phyloP scores from a whole-genome alignment of 1,140 invertebrate species.

The Trachymyrmex septentrionalis region DNA sequence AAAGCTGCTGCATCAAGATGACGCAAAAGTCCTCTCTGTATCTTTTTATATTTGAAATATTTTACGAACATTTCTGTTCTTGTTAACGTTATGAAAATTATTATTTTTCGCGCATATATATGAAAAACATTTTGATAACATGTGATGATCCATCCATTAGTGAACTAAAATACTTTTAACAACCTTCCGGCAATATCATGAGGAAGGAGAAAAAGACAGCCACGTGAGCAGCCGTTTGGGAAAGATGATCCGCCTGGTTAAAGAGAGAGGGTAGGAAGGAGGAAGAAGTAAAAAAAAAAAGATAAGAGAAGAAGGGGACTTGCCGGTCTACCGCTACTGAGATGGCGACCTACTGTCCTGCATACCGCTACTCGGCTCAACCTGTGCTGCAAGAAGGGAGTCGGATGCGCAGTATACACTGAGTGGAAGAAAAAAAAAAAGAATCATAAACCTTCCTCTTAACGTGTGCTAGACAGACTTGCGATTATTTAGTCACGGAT shows the following conservation, averaged over 20 bases:
- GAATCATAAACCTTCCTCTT: constrained; percentile 1
- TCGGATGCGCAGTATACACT: neutral
- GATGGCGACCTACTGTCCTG: constrained; percentile 79
- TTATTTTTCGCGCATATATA: neutral
- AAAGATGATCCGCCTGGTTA: neutral
- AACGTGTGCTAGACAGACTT: neutral
- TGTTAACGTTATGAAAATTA: neutral
- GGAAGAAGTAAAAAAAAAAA: constrained; percentile 27
- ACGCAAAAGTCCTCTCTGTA: constrained; percentile 6
- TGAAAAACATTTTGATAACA: neutral
- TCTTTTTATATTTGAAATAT: neutral
- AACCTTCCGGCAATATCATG: neutral
- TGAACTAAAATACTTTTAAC: constrained; percentile 1
- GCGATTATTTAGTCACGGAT: constrained; percentile 38
- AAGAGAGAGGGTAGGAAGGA: neutral
- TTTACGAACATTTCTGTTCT: neutral
- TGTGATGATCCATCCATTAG: neutral
- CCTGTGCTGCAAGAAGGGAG: constrained; percentile 25
- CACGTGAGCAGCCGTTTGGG: neutral
- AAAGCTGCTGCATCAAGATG: neutral
- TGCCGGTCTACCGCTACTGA: constrained; percentile 17
- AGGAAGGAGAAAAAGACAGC: constrained; percentile 18
- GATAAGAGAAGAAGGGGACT: constrained; percentile 12
- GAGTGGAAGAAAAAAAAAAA: constrained; percentile 21
- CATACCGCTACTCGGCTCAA: constrained; percentile 69